Percentiles rank a stretch among this genome's conserved stretches.
These are phyloP conservation scores for Lucilia cuprina DNA, from an alignment of 1,140 invertebrate species.

Conservation along the genomic window DNA sequence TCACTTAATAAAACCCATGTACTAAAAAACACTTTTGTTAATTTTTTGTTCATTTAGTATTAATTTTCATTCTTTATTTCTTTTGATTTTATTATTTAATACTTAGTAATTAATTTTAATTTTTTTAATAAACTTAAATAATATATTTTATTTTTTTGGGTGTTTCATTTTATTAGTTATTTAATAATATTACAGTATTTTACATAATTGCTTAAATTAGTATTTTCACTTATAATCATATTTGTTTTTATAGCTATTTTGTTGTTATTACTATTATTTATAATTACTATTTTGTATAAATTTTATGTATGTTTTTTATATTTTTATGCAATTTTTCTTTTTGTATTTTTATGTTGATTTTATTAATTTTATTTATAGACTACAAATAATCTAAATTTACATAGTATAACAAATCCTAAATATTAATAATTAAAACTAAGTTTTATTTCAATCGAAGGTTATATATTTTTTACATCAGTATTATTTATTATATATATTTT, in stretches of 20 bases:
- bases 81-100: conserved; percentile 10
- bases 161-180: neutral
- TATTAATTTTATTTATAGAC: neutral
- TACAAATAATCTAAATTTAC: neutral
- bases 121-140: neutral
- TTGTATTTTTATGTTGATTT: neutral
- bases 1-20: neutral
- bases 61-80: conserved; percentile 28
- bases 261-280: neutral
- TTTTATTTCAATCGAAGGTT: neutral
- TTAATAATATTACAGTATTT: conserved; percentile 26
- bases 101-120: neutral
- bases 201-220: conserved; percentile 25
- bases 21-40: neutral
- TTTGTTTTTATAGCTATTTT: neutral
- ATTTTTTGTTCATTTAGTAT: conserved; percentile 30
- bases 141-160: neutral
- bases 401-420: conserved; percentile 2
- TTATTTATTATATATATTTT: neutral
- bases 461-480: neutral
- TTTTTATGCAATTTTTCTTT: neutral
- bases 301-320: neutral
- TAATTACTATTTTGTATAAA: neutral
- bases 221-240: conserved; percentile 6
- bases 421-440: neutral